These are phyloP conservation scores for Meriones psammophilus DNA, from an alignment of 2,797 vertebrate species.

Conservation along the genomic window DNA sequence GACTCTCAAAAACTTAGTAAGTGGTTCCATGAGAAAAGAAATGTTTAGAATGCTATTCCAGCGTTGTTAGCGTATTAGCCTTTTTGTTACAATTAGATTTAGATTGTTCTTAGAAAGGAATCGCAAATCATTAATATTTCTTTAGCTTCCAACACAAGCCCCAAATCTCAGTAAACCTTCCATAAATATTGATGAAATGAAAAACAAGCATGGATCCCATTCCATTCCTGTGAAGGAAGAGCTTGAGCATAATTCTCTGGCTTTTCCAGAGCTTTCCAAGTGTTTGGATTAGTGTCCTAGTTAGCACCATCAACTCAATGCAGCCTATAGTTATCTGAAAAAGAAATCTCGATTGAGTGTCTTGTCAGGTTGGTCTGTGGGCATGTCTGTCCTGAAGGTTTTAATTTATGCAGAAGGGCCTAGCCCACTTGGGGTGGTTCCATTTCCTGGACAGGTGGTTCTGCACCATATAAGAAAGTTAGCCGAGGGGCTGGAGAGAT, in stretches of 20 bases:
- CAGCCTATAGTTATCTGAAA: neutral
- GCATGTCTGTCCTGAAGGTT: neutral
- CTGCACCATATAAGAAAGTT: neutral
- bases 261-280: neutral
- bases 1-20: slow-evolving; percentile 37
- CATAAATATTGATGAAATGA: neutral
- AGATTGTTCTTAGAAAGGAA: neutral
- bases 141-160: slow-evolving; percentile 33
- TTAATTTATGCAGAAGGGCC: too few species aligned
- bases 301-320: neutral
- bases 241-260: neutral
- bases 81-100: slow-evolving; percentile 26
- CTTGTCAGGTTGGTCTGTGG: neutral
- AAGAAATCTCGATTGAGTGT: neutral
- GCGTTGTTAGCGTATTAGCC: neutral
- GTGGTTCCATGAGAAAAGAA: slow-evolving; percentile 9
- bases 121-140: slow-evolving; percentile 5
- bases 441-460: neutral
- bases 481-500: neutral
- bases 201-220: neutral
- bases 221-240: neutral
- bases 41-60: slow-evolving; percentile 17
- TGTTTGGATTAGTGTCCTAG: slow-evolving; percentile 4
- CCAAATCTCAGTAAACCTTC: neutral
- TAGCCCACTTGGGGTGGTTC: neutral